phyloP scores from a whole-genome alignment of 1,140 invertebrate species.

The Helicoverpa zea region DNA sequence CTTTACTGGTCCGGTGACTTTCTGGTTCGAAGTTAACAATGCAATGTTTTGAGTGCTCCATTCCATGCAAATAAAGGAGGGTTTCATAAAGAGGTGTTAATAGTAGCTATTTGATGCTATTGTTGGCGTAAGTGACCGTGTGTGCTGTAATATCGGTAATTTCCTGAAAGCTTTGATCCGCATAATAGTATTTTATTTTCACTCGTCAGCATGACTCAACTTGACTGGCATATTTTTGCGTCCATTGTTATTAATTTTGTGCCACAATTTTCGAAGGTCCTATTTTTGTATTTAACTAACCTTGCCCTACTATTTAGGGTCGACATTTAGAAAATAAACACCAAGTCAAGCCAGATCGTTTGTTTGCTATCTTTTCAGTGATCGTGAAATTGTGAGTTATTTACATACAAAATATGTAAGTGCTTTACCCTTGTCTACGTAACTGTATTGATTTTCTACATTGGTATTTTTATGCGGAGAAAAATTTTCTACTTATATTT shows the following conservation, averaged over 20 bases:
- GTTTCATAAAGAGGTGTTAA: conserved; percentile 21
- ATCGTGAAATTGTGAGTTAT: conserved; percentile 18
- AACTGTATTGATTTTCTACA: not conserved
- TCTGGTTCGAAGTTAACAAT: conserved; percentile 13
- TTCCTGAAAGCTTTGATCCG: conserved; percentile 37
- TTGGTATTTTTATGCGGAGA: not conserved
- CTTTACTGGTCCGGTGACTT: conserved; percentile 36
- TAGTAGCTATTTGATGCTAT: conserved; percentile 19
- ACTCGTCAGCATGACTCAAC: conserved; percentile 20
- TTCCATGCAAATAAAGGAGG: conserved; percentile 5
- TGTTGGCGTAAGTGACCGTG: not conserved
- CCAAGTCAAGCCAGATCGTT: not conserved
- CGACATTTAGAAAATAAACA: conserved; percentile 4
- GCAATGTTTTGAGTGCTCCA: conserved; percentile 28
- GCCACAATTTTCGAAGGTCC: not conserved
- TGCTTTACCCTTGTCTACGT: not conserved
- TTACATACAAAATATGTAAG: conserved; percentile 22
- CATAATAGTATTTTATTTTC: conserved; percentile 11
- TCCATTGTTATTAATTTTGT: conserved; percentile 35
- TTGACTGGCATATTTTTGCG: conserved; percentile 24
- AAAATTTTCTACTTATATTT: not conserved
- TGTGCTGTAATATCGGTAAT: conserved; percentile 36
- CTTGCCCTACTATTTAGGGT: conserved; percentile 19
- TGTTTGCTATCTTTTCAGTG: conserved; percentile 23
- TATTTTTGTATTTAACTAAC: conserved; percentile 2